A percentile compares a stretch with the other conserved stretches of the same genome.
These are phyloP conservation scores for Riptortus pedestris DNA, from an alignment of 1,140 invertebrate genomes.

Conservation along the genomic window DNA sequence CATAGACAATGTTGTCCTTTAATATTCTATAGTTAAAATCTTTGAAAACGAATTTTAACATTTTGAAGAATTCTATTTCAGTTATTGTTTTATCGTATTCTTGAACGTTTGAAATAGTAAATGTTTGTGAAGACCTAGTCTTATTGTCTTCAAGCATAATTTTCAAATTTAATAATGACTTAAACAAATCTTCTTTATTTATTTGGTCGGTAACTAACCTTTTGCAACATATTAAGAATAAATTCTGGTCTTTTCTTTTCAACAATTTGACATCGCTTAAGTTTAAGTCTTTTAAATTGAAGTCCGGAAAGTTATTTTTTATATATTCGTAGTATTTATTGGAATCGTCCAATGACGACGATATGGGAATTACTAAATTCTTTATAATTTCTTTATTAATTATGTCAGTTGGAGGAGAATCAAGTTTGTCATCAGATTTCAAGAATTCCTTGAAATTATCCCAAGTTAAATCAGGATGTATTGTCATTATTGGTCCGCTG, in stretches of 20 bases:
- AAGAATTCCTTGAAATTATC: neutral
- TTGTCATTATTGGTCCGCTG: constrained; percentile 36
- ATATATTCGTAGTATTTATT: neutral
- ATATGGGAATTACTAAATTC: no score
- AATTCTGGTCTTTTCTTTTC: no score
- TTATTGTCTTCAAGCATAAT: neutral
- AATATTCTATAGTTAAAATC: no score
- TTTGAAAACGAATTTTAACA: no score
- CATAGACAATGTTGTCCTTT: neutral
- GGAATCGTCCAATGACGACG: neutral
- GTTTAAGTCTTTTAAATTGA: no score
- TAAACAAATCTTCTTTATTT: neutral
- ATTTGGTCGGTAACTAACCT: neutral
- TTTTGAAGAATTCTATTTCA: no score
- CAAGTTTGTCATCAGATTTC: neutral
- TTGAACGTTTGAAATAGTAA: no score
- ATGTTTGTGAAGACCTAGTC: neutral
- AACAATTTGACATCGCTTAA: no score
- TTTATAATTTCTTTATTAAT: no score
- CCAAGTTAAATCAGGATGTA: neutral
- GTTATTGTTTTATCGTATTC: no score
- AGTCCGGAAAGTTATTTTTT: neutral
- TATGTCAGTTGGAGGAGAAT: no score
- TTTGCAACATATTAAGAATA: neutral
- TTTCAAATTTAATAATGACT: neutral